Evolutionary conservation across 2,888 invertebrate species (phyloP).

Genomic region (Tenodera sinensis): DNA sequence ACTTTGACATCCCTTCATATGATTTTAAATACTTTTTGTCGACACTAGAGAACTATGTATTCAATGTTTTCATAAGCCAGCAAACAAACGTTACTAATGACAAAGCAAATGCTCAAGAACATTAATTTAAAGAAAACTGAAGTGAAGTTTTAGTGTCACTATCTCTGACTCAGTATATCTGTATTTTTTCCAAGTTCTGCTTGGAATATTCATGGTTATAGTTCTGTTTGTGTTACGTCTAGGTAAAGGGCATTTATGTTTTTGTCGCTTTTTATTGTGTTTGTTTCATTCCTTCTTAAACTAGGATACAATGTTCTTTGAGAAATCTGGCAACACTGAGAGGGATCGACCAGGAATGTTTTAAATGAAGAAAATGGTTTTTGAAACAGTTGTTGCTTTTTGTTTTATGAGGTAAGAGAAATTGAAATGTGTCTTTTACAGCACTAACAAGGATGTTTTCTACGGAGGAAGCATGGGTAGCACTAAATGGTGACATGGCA

Average conservation of each 20-base stretch:
- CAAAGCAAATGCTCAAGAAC: too few species aligned
- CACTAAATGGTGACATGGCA: neutral
- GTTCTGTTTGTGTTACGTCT: neutral
- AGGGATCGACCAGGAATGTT: constrained; percentile 41
- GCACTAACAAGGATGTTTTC: neutral
- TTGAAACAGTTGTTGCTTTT: neutral
- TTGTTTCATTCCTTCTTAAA: constrained; percentile 34
- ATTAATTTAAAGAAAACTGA: too few species aligned
- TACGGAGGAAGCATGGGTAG: neutral
- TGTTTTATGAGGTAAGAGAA: constrained; percentile 1
- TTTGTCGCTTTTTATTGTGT: neutral
- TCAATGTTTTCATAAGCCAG: too few species aligned
- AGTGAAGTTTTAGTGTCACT: too few species aligned
- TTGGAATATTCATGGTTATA: neutral
- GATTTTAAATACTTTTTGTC: too few species aligned
- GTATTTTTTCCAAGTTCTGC: too few species aligned
- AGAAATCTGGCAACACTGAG: constrained; percentile 45
- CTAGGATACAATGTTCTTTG: constrained; percentile 54
- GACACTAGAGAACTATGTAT: too few species aligned
- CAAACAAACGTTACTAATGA: too few species aligned
- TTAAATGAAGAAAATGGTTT: constrained; percentile 24
- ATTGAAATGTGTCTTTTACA: neutral
- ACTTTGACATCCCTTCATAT: too few species aligned
- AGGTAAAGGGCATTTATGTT: neutral
- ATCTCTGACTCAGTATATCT: too few species aligned